Conservation (phyloP, 1,140 invertebrate species). For the Hypsibius dujardini region DNA sequence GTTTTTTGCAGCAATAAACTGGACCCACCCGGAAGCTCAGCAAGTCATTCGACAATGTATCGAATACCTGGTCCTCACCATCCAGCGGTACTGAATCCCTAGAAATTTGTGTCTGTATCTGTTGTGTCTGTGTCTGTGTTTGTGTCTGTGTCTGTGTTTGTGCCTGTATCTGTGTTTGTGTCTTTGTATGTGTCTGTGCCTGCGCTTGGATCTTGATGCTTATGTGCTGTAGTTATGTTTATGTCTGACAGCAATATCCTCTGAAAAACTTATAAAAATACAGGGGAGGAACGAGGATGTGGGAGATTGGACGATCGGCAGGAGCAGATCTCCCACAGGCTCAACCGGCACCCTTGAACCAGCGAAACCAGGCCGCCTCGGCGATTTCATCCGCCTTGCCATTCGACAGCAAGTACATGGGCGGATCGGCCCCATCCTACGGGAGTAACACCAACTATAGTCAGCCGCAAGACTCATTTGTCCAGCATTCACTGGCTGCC, state of each 20-base stretch:
- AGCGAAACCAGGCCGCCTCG: neutral
- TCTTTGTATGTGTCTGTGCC: neutral
- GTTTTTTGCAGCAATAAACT: constrained; percentile 1
- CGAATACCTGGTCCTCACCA: constrained; percentile 12
- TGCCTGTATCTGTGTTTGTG: neutral
- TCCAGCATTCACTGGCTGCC: constrained; percentile 15
- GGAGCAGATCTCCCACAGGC: neutral
- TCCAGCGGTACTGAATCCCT: constrained; percentile 2
- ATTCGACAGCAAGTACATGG: neutral
- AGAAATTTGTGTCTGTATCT: neutral
- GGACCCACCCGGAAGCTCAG: constrained; percentile 15
- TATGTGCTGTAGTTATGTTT: neutral
- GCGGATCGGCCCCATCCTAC: neutral
- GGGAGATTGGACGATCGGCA: constrained; percentile 8
- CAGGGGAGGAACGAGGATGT: neutral
- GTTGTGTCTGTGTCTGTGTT: neutral
- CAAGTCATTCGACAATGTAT: constrained; percentile 12
- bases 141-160: neutral
- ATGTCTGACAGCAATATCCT: too few species aligned
- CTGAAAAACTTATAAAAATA: too few species aligned
- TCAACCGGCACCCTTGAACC: neutral
- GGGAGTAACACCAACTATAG: neutral
- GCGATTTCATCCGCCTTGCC: neutral
- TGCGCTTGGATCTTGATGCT: neutral
- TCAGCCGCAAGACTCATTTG: neutral